A percentile compares a stretch with the other conserved stretches of the same genome.
Conservation (phyloP, 2,113 vertebrate species). For the Zosterops hypoxanthus region DNA sequence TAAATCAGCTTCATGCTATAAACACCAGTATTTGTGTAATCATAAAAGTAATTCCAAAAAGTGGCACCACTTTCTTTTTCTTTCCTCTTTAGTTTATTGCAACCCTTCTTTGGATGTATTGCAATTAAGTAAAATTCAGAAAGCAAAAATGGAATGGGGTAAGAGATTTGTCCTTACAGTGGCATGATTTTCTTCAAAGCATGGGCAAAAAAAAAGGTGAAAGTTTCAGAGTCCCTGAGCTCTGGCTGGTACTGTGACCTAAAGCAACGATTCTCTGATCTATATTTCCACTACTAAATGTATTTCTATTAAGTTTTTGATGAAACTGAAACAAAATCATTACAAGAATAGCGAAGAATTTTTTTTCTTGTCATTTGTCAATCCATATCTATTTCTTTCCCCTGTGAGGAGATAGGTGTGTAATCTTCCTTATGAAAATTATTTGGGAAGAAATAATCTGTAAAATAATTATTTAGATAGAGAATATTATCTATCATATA, state of each 20-base stretch:
- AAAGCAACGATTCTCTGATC: background rate
- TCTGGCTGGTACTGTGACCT: background rate
- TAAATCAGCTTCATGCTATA: background rate
- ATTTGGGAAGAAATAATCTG: background rate
- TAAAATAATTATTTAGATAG: background rate
- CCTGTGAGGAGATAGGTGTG: background rate
- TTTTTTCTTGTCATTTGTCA: background rate
- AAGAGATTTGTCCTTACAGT: background rate
- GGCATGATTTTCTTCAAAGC: background rate
- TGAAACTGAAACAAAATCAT: background rate
- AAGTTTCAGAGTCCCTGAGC: background rate
- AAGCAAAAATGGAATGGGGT: background rate
- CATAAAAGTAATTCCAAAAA: background rate
- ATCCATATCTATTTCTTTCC: background rate
- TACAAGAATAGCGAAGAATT: background rate
- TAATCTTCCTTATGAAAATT: background rate
- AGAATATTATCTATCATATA: background rate
- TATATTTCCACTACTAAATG: background rate
- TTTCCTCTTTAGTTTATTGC: background rate
- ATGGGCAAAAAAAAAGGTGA: background rate
- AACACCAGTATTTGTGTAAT: background rate
- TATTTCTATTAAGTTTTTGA: background rate
- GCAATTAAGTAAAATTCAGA: background rate
- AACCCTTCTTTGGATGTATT: background rate
- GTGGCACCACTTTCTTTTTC: fast-evolving